Conservation (phyloP, 2,888 invertebrate genomes). For the Drosophila siamana region DNA sequence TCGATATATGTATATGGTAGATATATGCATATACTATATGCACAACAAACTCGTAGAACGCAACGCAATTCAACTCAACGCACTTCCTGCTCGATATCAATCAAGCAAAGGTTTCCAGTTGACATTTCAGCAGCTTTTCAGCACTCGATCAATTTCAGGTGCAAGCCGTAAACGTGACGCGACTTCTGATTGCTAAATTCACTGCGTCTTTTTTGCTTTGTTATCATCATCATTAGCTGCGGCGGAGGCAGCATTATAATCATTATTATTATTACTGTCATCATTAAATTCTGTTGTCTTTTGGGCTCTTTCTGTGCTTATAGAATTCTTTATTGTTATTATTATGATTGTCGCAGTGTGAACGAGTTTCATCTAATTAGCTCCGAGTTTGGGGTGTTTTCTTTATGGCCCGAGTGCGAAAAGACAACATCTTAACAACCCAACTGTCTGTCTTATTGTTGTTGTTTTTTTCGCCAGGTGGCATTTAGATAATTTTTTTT, state of each 20-base stretch:
- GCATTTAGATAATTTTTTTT: slow-evolving; percentile 32
- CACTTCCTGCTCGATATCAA: slow-evolving; percentile 74
- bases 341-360: slow-evolving; percentile 19
- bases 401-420: slow-evolving; percentile 34
- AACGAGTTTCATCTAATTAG: slow-evolving; percentile 34
- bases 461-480: slow-evolving; percentile 19
- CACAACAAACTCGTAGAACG: background rate
- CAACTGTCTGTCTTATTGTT: slow-evolving; percentile 1
- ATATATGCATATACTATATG: slow-evolving; percentile 1
- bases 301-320: slow-evolving; percentile 1
- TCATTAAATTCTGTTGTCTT: slow-evolving; percentile 13
- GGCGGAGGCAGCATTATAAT: background rate
- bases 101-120: slow-evolving; percentile 60
- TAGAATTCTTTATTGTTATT: slow-evolving; percentile 21
- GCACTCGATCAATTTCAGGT: slow-evolving; percentile 35
- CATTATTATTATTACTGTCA: slow-evolving; percentile 17
- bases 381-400: slow-evolving; percentile 16
- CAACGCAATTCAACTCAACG: slow-evolving; percentile 45
- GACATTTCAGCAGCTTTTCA: slow-evolving; percentile 64
- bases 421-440: slow-evolving; percentile 35
- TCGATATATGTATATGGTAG: no score
- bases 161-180: slow-evolving; percentile 57
- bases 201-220: background rate
- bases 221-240: background rate
- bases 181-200: slow-evolving; percentile 57